Percentiles rank a stretch among this genome's conserved stretches.
These are phyloP conservation scores for Actinernus sp. DNA, from an alignment of 92 coral and sea anemone species.

Conservation along the genomic window DNA sequence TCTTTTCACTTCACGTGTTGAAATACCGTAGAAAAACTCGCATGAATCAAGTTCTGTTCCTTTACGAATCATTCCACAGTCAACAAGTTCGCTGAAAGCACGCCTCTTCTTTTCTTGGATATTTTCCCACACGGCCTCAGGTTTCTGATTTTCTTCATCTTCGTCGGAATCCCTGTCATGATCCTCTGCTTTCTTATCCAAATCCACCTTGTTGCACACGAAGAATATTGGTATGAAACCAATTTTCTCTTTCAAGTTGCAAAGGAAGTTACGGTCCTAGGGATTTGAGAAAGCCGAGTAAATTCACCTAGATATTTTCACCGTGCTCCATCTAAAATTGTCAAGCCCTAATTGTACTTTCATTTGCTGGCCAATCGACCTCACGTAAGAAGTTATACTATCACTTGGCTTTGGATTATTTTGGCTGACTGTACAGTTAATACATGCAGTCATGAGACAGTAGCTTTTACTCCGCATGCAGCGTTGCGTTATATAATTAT, in stretches of 20 bases:
- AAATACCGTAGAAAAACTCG: constrained; percentile 58
- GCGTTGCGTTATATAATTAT: no score
- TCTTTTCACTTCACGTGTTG: constrained; percentile 53
- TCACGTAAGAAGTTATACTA: no score
- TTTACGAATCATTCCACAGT: constrained; percentile 39
- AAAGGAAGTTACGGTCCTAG: constrained; percentile 77
- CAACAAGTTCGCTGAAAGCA: constrained; percentile 41
- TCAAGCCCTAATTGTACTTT: no score
- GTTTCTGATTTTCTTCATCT: no score
- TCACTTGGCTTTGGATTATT: no score
- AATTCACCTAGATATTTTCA: no score
- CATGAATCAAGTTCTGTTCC: constrained; percentile 27
- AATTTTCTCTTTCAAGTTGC: constrained; percentile 51
- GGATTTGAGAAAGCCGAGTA: no score
- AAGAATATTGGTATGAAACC: constrained; percentile 70
- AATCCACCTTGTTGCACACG: constrained; percentile 74
- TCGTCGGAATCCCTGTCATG: constrained; percentile 50
- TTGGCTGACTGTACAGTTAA: no score
- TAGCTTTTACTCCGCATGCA: no score
- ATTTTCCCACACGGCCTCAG: constrained; percentile 1
- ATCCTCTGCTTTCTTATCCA: constrained; percentile 45
- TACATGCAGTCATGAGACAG: no score
- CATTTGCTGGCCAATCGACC: no score
- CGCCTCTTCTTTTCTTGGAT: constrained; percentile 28
- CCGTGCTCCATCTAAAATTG: no score